Evolutionary conservation across 2,113 vertebrate genomes (phyloP).

Genomic region (Chamaea fasciata): DNA sequence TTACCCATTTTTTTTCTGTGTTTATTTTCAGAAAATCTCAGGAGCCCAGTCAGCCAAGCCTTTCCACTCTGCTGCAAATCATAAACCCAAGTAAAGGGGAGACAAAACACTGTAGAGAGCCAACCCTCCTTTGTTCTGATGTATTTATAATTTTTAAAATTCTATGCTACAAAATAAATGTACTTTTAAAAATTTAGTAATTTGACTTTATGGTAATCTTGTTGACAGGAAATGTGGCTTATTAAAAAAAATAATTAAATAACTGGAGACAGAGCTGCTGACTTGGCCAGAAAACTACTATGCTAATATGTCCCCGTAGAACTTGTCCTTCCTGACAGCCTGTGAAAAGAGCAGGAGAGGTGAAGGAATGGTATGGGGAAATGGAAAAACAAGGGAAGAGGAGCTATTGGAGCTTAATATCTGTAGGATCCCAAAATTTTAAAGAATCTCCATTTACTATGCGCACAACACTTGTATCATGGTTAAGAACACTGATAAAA

Average conservation of each 20-base stretch:
- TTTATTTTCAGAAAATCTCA: neutral
- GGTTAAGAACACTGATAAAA: neutral
- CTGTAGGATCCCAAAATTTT: neutral
- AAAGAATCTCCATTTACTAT: neutral
- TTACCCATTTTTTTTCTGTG: neutral
- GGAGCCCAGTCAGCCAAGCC: neutral
- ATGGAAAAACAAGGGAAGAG: neutral
- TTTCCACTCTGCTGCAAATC: rapidly evolving
- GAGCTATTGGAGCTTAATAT: neutral
- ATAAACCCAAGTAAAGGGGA: neutral
- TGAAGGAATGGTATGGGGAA: neutral
- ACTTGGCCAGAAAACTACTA: neutral
- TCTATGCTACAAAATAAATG: neutral
- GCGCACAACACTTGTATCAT: rapidly evolving
- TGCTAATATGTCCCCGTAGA: neutral
- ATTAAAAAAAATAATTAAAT: neutral
- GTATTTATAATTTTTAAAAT: neutral
- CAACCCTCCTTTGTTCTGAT: neutral
- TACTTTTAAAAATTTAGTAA: neutral
- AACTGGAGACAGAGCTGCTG: neutral
- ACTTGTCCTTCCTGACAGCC: neutral
- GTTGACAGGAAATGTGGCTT: neutral
- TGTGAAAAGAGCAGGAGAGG: neutral
- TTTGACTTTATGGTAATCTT: neutral
- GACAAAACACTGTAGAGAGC: neutral